phyloP scores from a whole-genome alignment of 2,113 vertebrate genomes.

The Heterotilapia buettikoferi region DNA sequence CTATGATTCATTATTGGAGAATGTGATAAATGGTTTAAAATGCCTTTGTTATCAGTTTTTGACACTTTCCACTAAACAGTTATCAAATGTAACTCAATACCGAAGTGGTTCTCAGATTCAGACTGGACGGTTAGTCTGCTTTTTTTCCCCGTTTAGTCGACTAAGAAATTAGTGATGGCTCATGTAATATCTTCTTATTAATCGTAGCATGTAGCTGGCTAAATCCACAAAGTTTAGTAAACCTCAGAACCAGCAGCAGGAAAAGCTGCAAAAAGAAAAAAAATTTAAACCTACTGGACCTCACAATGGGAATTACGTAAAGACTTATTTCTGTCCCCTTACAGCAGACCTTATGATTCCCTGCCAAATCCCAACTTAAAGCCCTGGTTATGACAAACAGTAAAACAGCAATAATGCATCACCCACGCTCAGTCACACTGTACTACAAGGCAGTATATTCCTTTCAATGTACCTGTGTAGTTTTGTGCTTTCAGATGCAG shows the following conservation, averaged over 20 bases:
- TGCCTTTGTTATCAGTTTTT: too few relatives aligned
- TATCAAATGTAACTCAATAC: too few relatives aligned
- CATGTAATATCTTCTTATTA: neutral
- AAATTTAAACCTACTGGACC: accelerated
- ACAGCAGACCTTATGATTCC: neutral
- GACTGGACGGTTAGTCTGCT: too few relatives aligned
- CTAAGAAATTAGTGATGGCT: neutral
- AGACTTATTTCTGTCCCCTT: neutral
- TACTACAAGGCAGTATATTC: neutral
- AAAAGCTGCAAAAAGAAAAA: neutral
- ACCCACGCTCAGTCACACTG: neutral
- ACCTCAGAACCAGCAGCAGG: neutral
- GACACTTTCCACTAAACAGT: too few relatives aligned
- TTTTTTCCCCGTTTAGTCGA: too few relatives aligned
- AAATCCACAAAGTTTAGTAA: neutral
- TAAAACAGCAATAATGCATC: neutral
- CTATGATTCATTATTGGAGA: too few relatives aligned
- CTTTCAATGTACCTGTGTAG: slow-evolving; percentile 85
- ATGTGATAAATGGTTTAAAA: too few relatives aligned
- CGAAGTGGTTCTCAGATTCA: too few relatives aligned
- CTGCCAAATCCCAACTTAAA: neutral
- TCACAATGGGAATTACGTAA: neutral
- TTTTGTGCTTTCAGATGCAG: slow-evolving; percentile 97
- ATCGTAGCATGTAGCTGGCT: neutral
- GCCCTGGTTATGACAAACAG: neutral